Evolutionary conservation across 2,888 invertebrate genomes (phyloP).

Genomic region (Brenthis daphne): DNA sequence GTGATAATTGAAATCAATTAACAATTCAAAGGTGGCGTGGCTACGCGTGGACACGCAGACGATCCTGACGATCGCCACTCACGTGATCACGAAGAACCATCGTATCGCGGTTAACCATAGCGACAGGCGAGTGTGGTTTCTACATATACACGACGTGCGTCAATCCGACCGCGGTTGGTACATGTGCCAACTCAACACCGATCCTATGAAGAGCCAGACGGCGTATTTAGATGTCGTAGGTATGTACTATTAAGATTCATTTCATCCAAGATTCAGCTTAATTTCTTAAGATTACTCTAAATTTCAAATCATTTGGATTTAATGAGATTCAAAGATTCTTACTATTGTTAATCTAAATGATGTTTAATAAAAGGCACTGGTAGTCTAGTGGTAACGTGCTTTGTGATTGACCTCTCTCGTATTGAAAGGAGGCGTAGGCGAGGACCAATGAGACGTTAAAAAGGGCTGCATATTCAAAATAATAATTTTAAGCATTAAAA

Average conservation of each 20-base stretch:
- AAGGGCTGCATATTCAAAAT: too few relatives aligned
- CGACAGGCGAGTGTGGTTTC: constrained; percentile 92
- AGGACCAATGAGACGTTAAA: too few relatives aligned
- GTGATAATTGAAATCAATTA: constrained; percentile 1
- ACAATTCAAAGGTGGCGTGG: constrained; percentile 89
- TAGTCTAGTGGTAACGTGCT: too few relatives aligned
- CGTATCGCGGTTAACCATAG: constrained; percentile 92
- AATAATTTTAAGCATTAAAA: too few relatives aligned
- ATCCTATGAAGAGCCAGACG: constrained; percentile 95
- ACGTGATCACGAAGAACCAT: constrained; percentile 95
- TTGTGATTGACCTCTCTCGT: too few relatives aligned
- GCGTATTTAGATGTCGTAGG: constrained; percentile 94
- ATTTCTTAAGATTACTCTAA: too few relatives aligned
- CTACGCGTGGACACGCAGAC: constrained; percentile 95
- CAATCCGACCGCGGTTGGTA: constrained; percentile 94
- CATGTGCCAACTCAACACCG: constrained; percentile 96
- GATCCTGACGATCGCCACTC: constrained; percentile 93
- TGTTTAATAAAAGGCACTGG: too few relatives aligned
- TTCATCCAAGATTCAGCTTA: not conserved
- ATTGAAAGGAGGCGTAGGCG: too few relatives aligned
- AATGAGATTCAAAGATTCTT: too few relatives aligned
- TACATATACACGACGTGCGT: constrained; percentile 92
- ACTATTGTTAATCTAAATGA: too few relatives aligned
- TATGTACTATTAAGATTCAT: constrained; percentile 55
- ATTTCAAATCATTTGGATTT: too few relatives aligned